Base-by-base conservation (phyloP, 2,888 invertebrate genomes). In the Elmis aenea region DNA sequence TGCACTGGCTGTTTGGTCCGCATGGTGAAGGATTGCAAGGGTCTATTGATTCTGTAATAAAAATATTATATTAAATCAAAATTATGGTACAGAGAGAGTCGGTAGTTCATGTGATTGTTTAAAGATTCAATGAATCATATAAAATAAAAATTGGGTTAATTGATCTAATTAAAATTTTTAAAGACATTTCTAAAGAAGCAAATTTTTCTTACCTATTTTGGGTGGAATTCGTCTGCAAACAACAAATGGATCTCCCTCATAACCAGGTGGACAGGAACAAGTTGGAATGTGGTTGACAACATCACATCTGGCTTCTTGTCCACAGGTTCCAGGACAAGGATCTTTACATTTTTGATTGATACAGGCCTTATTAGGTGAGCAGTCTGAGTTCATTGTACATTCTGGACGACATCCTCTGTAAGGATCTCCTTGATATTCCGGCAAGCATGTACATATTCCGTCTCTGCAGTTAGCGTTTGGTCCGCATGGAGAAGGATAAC, bases 261-360 rank as follows among this genome's bases (percentile, higher is more conserved):
- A 80, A 31, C 79, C 76, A 9, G 76, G 67, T 44, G 79, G 76
- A 59, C 89, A 89, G 11, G 81, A 79, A 60, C 89, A 89, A 46
- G 86, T 77, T 2, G 90, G 89, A 59, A 84, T 85, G 58, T 91
- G 90, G 54, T 84, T 83, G 42, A 84, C 78, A 12, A 88, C 87
- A 63, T 81, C 79, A 52, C 91, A 91, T 34, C 79, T 74, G 5
- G 90, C 83, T 56, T 82, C 83, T 48, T 80, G 75, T 10, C 85
- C 90, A 56, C 91, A 91, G 24, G 83, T 79, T 28, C 84, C 84
- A 2, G 76, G 73, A 52, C 89, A 90, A 5, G 89, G 89, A 67
- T 89, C 81, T 29, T 76, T 72, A 59, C 89, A 90, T 67, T 82
- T 85, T 44, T 79, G 77, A 50, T 81, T 82, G 22, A 82, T 71